Conservation (phyloP, 2,113 vertebrate species). For the Hemiprocne comata region DNA sequence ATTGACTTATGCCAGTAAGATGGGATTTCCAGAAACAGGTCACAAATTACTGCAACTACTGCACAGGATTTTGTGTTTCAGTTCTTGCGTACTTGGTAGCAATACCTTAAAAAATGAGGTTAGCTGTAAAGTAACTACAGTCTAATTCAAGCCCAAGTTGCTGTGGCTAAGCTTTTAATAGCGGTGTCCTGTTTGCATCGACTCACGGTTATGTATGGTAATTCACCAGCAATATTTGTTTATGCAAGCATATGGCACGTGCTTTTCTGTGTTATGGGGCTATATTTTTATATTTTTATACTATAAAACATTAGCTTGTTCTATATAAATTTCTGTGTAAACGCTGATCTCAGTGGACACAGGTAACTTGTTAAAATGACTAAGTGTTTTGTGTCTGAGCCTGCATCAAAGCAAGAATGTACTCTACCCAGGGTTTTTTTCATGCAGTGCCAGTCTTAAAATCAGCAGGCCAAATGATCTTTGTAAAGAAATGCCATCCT, state of each 20-base stretch:
- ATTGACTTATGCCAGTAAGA: not conserved
- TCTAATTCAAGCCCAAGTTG: not conserved
- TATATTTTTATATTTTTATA: not conserved
- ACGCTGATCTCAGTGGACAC: not conserved
- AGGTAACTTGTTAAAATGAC: constrained; percentile 4
- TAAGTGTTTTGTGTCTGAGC: not conserved
- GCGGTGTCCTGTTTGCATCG: not conserved
- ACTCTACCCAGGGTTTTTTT: not conserved
- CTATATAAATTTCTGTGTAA: not conserved
- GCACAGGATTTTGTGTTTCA: not conserved
- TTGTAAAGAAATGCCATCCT: not conserved
- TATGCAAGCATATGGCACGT: not conserved
- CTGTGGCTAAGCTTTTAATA: not conserved
- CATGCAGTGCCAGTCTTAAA: not conserved
- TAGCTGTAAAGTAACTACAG: not conserved
- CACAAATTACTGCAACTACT: not conserved
- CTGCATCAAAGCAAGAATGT: constrained; percentile 14
- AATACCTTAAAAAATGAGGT: not conserved
- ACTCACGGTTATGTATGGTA: not conserved
- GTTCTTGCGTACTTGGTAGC: not conserved
- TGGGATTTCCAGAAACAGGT: not conserved
- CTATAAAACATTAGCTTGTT: not conserved
- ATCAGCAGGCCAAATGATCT: not conserved
- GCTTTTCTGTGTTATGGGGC: not conserved
- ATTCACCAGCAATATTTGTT: not conserved